Evolutionary conservation across 2,888 invertebrate genomes (phyloP), one percentile per base, ranked within the genome.

Genomic region (Mythimna vitellina): DNA sequence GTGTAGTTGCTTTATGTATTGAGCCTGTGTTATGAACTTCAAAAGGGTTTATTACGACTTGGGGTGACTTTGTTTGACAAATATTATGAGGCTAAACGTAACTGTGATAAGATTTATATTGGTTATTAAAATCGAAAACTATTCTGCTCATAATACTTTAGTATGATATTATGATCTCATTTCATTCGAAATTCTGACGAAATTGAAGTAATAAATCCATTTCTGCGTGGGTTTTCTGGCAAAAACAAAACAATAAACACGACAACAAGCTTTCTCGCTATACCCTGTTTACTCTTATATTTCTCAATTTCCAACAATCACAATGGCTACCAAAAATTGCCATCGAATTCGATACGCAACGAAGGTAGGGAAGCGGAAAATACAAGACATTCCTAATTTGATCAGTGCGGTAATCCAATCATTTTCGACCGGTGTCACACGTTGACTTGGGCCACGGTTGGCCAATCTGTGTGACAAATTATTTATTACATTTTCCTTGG

Each of bases 361-460:
- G 56, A 8, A 46, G 46, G 84, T 89, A 80, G 85, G 81, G 88
- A 88, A 85, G 88, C 89, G 91, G 91, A 92, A 92, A 92, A 93
- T 92, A 92, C 86, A 88, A 90, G 90, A 91, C 91, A 89, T 92
- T 90, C 90, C 90, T 94, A 94, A 95, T 95, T 93, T 91, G 93
- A 94, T 94, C 92, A 93, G 88, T 85, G 78, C 85, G 87, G 74
- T 92, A 93, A 94, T 94, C 92, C 92, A 93, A 94, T 95, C 91
- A 93, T 91, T 89, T 89, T 86, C 86, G 86, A 89, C 87, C 87
- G 82, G 81, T 87, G 89, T 89, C 88, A 88, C 87, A 84, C 86
- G 83, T 86, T 85, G 83, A 81, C 80, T 83, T 80, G 76, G 80
- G 72, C 77, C 73, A 61, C 0, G 61, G 64, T 51, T 49, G 78